Conservation (phyloP, 2,888 invertebrate species). For the Aethes cnicana region DNA sequence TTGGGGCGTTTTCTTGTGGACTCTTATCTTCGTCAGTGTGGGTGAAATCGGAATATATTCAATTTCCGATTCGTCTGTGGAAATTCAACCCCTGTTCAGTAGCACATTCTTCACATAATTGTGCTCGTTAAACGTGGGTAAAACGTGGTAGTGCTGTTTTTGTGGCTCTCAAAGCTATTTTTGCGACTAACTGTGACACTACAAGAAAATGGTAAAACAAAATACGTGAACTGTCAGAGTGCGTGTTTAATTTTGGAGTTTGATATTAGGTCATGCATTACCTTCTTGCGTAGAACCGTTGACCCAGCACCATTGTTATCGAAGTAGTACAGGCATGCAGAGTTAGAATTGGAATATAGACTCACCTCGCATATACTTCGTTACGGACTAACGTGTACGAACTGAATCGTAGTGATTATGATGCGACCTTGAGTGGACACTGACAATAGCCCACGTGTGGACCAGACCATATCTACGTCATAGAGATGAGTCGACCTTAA, state of each 20-base stretch:
- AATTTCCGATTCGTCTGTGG: constrained; percentile 89
- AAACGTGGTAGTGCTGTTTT: constrained; percentile 69
- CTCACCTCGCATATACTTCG: constrained; percentile 67
- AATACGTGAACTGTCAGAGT: constrained; percentile 45
- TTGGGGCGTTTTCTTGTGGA: constrained; percentile 84
- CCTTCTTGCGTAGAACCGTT: constrained; percentile 57
- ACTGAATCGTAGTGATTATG: constrained; percentile 61
- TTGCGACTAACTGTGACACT: constrained; percentile 58
- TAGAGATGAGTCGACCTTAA: constrained; percentile 51
- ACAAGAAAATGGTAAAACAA: constrained; percentile 52
- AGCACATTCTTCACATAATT: constrained; percentile 43
- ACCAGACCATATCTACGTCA: constrained; percentile 30
- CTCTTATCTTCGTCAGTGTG: constrained; percentile 89
- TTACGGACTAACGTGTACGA: constrained; percentile 59
- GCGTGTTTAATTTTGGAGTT: constrained; percentile 77
- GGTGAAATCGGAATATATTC: constrained; percentile 92
- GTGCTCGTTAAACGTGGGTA: constrained; percentile 62
- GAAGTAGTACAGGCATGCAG: constrained; percentile 54
- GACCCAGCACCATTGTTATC: constrained; percentile 71
- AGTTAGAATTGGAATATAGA: constrained; percentile 48
- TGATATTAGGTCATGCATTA: constrained; percentile 52
- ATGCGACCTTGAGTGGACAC: constrained; percentile 58
- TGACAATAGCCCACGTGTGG: constrained; percentile 52
- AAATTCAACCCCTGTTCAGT: constrained; percentile 66
- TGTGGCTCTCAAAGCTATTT: constrained; percentile 58